These are phyloP conservation scores for Myiagra hebetior DNA, from an alignment of 2,113 vertebrate genomes.

Conservation along the genomic window DNA sequence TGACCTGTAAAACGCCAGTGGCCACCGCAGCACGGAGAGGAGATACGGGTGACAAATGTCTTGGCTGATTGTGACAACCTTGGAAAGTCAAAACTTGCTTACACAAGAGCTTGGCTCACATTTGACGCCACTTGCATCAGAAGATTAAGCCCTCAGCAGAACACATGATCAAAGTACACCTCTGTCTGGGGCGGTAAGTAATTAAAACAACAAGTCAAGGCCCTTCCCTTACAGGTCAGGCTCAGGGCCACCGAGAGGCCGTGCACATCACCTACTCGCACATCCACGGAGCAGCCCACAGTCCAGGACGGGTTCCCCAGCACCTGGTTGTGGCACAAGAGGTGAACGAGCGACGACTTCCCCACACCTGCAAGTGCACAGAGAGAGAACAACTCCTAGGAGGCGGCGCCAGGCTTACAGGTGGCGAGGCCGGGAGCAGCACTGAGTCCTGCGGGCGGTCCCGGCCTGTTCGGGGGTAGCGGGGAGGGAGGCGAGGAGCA, in stretches of 20 bases:
- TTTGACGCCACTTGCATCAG: not conserved
- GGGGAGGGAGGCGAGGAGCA: no score
- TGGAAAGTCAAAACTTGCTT: not conserved
- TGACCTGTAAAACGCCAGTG: not conserved
- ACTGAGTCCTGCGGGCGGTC: fast-evolving
- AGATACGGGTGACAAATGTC: not conserved
- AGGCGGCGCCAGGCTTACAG: no score
- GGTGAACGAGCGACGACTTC: constrained; percentile 94
- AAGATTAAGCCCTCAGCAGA: not conserved
- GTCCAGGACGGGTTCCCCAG: constrained; percentile 98
- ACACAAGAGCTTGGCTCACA: not conserved
- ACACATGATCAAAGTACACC: not conserved
- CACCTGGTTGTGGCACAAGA: constrained; percentile 93
- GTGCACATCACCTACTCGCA: constrained; percentile 81
- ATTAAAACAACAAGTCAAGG: not conserved
- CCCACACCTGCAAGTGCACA: constrained; percentile 85
- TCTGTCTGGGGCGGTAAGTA: not conserved
- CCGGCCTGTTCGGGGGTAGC: no score
- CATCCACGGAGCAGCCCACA: constrained; percentile 95
- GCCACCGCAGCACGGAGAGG: not conserved
- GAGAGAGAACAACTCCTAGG: not conserved
- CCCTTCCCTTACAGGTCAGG: not conserved
- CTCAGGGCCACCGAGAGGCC: not conserved
- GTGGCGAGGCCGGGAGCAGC: not conserved
- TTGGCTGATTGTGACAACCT: not conserved